These are phyloP conservation scores for Lasioglossum leucozonium DNA, from an alignment of 2,888 invertebrate species.

Conservation along the genomic window DNA sequence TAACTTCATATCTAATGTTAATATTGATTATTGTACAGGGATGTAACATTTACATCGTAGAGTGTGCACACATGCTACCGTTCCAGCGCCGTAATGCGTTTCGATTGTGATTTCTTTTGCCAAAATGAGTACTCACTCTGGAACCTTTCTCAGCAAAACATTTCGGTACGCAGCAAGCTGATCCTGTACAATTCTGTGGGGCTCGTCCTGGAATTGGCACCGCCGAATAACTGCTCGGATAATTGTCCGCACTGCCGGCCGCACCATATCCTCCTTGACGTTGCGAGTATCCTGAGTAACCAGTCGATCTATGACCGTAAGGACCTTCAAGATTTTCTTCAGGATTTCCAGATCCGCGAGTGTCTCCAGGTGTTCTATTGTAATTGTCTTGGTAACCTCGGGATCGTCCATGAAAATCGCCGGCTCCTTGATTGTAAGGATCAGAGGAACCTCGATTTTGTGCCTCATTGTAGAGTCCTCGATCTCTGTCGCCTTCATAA, in stretches of 20 bases:
- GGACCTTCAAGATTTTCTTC: slow-evolving; percentile 22
- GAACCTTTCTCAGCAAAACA: slow-evolving; percentile 95
- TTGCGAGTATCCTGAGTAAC: slow-evolving; percentile 13
- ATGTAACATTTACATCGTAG: no score
- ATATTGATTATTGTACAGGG: no score
- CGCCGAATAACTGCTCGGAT: slow-evolving; percentile 85
- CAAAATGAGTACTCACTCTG: slow-evolving; percentile 86
- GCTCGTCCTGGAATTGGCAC: slow-evolving; percentile 85
- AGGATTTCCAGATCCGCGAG: slow-evolving; percentile 37
- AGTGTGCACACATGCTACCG: no score
- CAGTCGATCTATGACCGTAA: slow-evolving; percentile 37
- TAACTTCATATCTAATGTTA: no score
- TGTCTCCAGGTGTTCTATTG: slow-evolving; percentile 22
- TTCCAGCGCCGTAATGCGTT: no score
- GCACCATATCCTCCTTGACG: slow-evolving; percentile 59
- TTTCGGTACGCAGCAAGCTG: slow-evolving; percentile 92
- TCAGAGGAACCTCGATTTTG: slow-evolving; percentile 21
- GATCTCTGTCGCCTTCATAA: slow-evolving; percentile 17
- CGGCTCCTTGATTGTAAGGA: slow-evolving; percentile 55
- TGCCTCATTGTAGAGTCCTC: slow-evolving; percentile 25
- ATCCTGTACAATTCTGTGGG: slow-evolving; percentile 88
- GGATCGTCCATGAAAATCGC: slow-evolving; percentile 57
- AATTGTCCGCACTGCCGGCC: slow-evolving; percentile 64
- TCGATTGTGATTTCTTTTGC: no score
- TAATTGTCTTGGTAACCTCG: slow-evolving; percentile 50